Percentiles rank a stretch among this genome's conserved stretches.
Evolutionary conservation across 2,113 vertebrate species (phyloP).

Genomic region (Indicator indicator): DNA sequence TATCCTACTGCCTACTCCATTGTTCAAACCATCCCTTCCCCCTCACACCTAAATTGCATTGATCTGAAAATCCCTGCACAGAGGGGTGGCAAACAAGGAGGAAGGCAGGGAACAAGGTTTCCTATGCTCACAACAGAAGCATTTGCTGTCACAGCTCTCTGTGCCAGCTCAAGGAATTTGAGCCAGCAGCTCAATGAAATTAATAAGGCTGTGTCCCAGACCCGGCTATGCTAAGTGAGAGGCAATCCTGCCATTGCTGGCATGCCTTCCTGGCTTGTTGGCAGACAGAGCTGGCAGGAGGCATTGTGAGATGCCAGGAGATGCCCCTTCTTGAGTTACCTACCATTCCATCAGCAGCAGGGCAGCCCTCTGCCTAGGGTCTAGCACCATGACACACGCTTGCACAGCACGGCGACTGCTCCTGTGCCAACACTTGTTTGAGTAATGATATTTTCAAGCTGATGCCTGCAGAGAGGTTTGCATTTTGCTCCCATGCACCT

Average conservation of each 20-base stretch:
- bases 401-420: rapidly evolving
- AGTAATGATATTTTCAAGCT: neutral
- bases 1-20: neutral
- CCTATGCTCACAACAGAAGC: neutral
- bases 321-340: neutral
- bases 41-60: neutral
- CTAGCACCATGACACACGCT: neutral
- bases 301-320: neutral
- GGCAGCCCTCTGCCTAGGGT: neutral
- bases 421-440: neutral
- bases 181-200: neutral
- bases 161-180: neutral
- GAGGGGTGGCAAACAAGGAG: neutral
- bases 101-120: neutral
- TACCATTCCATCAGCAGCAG: neutral
- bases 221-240: neutral
- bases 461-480: conserved; percentile 7
- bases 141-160: neutral
- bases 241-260: neutral
- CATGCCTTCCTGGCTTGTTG: neutral
- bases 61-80: neutral
- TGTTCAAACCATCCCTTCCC: neutral
- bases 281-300: neutral
- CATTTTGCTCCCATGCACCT: neutral
- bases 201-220: neutral